Percentiles rank a stretch among this genome's conserved stretches.
These are phyloP conservation scores for Chymomyza fuscimana DNA, from an alignment of 2,888 invertebrate species.

Conservation along the genomic window DNA sequence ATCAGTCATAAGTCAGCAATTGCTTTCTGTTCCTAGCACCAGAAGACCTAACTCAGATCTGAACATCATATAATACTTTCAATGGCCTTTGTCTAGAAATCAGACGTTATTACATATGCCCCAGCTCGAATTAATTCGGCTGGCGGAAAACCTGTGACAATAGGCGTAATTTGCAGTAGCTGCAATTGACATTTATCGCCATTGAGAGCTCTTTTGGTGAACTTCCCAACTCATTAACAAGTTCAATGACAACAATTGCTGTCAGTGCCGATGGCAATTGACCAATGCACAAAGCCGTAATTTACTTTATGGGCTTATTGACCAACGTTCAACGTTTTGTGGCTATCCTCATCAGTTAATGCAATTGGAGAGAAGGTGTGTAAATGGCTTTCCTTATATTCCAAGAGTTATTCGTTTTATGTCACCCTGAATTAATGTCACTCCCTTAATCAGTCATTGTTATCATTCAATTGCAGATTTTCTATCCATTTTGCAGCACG, in stretches of 20 bases:
- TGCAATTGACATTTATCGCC: conserved; percentile 72
- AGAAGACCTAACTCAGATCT: too few species aligned
- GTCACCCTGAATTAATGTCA: too few species aligned
- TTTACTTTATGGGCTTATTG: neutral
- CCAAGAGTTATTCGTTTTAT: too few species aligned
- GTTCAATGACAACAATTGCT: conserved; percentile 34
- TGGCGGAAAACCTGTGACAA: neutral
- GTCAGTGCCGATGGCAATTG: conserved; percentile 35
- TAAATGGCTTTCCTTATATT: conserved; percentile 27
- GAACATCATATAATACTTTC: too few species aligned
- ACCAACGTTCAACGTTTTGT: too few species aligned
- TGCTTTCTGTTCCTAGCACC: too few species aligned
- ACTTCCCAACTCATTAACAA: conserved; percentile 50
- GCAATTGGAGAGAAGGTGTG: conserved; percentile 10
- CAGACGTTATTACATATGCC: neutral
- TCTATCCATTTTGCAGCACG: too few species aligned
- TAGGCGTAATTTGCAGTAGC: neutral
- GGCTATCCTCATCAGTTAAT: conserved; percentile 14
- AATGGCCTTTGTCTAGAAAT: too few species aligned
- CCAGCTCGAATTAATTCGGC: neutral
- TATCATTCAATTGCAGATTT: too few species aligned
- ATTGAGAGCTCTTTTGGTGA: conserved; percentile 48
- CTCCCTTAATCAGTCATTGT: too few species aligned
- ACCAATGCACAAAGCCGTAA: conserved; percentile 9
- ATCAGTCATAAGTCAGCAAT: too few species aligned